Evolutionary conservation across 2,797 vertebrate species (phyloP), one percentile per base, ranked within the genome.

Genomic region (Serranus cabrilla): DNA sequence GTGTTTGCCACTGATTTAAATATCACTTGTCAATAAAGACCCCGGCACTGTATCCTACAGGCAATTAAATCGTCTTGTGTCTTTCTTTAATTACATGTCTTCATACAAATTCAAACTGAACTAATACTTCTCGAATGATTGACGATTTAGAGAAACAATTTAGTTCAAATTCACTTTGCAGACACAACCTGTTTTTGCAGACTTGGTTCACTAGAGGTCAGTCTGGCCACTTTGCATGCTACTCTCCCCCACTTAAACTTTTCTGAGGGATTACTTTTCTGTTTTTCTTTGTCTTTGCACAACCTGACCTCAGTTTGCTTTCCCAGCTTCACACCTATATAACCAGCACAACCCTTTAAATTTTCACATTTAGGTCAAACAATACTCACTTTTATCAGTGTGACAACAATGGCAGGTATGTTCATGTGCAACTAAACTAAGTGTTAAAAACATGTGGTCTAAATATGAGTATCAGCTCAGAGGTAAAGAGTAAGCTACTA

Each of bases 201-300:
- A 93, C 91, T 93, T 90, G 84, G 93, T 93, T 95, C 89, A 89
- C 78, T 83, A 78, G 70, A 84, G 87, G 88, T 89, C 88, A 70
- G 66, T 87, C 79, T 83, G 90, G 65, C 87, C 83, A 81, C 85
- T 88, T 83, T 93, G 94, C 95, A 95, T 94, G 95, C 81, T 76
- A 76, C 70, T 79, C 76, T 87, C 66, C 76, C 59, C 86, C 54
- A 81, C 78, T 82, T 83, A 31, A 46, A 78, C 79, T 78, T 88
- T 81, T 81, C 89, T 84, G 57, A 71, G 62, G 58, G 79, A 76
- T 73, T 39, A 84, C 78, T 71, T 82, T 86, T 76, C 74, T 69
- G 16, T 88, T 91, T 87, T 72, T 86, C 67, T 84, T 68, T 65
- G 31, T 79, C 81, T 87, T 74, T 87, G 82, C 87, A 86, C 78